These are phyloP conservation scores for Azorinus chamasolen DNA, from an alignment of 2,888 invertebrate species.

Conservation along the genomic window DNA sequence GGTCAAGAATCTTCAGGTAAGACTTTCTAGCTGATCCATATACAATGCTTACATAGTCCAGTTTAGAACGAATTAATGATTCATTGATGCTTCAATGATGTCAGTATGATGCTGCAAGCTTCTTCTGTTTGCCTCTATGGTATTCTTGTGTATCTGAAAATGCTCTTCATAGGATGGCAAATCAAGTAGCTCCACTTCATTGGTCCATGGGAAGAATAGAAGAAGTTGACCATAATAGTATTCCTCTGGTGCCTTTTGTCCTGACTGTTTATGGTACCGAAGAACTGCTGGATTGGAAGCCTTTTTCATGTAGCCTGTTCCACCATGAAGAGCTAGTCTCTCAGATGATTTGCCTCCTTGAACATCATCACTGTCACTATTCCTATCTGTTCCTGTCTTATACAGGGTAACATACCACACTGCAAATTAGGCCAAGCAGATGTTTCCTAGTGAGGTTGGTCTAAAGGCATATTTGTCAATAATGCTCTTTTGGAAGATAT, in stretches of 20 bases:
- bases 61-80: too few relatives aligned
- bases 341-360: not conserved
- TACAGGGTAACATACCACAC: slow-evolving; percentile 5
- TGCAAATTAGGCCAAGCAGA: slow-evolving; percentile 48
- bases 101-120: slow-evolving; percentile 31
- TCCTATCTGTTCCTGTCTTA: not conserved
- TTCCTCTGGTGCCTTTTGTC: slow-evolving; percentile 23
- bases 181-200: slow-evolving; percentile 10
- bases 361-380: not conserved
- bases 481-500: slow-evolving; percentile 25
- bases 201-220: slow-evolving; percentile 38
- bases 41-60: too few relatives aligned
- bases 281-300: slow-evolving; percentile 27
- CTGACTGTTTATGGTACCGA: slow-evolving; percentile 33
- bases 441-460: slow-evolving; percentile 11
- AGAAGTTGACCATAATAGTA: slow-evolving; percentile 39
- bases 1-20: too few relatives aligned
- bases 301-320: slow-evolving; percentile 45
- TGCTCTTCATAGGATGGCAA: slow-evolving; percentile 13
- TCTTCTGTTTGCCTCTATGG: slow-evolving; percentile 13
- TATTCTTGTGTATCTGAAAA: slow-evolving; percentile 18
- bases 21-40: too few relatives aligned
- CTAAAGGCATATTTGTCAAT: slow-evolving; percentile 32
- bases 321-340: not conserved
- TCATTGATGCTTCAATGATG: slow-evolving; percentile 6